Percentiles rank a stretch among this genome's conserved stretches.
Conservation (phyloP, 2,797 vertebrate genomes). For the Choloepus didactylus region DNA sequence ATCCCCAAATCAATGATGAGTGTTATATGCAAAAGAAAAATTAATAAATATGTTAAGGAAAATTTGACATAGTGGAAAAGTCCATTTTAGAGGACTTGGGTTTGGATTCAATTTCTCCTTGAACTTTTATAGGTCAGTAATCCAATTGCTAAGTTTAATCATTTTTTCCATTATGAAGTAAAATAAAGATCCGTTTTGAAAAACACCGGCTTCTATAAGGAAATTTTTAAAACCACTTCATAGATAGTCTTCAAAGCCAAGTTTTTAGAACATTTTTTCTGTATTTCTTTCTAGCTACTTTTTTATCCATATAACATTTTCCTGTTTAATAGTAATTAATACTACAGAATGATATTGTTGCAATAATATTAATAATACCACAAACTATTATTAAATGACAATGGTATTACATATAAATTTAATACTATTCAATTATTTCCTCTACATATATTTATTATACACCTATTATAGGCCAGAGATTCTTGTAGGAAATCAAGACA, state of each 20-base stretch:
- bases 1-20: not conserved
- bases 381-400: not conserved
- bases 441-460: not conserved
- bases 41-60: not conserved
- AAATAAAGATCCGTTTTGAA: not conserved
- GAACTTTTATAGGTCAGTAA: not conserved
- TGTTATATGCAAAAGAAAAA: not conserved
- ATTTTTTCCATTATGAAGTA: not conserved
- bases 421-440: not conserved
- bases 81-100: not conserved
- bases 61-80: not conserved
- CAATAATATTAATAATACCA: not conserved
- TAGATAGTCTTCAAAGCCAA: not conserved
- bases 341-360: not conserved
- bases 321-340: not conserved
- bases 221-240: not conserved
- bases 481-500: not conserved
- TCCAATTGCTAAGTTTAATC: not conserved
- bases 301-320: not conserved
- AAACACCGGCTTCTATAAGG: not conserved
- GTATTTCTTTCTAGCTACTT: not conserved
- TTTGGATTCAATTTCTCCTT: not conserved
- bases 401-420: no score
- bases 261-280: not conserved
- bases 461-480: not conserved